Evolutionary conservation across 2,888 invertebrate genomes (phyloP), one percentile per base, ranked within the genome.

Genomic region (Troilus luridus): DNA sequence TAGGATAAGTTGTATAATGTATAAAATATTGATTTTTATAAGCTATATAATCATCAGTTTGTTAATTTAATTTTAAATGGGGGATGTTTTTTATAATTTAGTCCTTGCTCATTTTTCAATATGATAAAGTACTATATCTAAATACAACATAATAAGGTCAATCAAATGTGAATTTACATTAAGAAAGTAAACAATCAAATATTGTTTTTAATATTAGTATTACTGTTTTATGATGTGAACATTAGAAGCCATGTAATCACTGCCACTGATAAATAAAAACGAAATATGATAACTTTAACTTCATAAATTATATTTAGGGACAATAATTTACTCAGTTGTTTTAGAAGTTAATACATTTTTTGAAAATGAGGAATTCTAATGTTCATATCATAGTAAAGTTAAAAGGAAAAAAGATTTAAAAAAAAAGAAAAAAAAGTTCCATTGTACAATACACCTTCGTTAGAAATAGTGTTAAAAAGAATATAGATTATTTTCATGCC

Each of bases 401-500:
- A 88, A 88, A 62, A 58, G 56, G 56, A n/a, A 56, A 56, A 58
- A n/a, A 62, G 27, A 17, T 60, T 14, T 11, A 62, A 59, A 88
- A 54, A 90, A 62, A 60, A 54, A 60, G 11, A 88, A 85, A 59
- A 90, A 88, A 90, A 62, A 56, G 21, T 64, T 91, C 91, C 91
- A 91, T 88, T 91, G 91, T 91, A 91, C 89, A 91, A 77, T 91
- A 91, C 88, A 91, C 81, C 91, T 60, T 90, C 90, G 60, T 91
- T 90, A 88, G 90, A 91, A 85, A 91, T 89, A 91, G 90, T 88
- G 88, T 85, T 91, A 91, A 64, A 90, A 90, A 90, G 59, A 85
- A 91, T 91, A 91, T 91, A 92, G 92, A 92, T 88, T 92, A 92
- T 92, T 92, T 92, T 92, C 92, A 92, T 92, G 92, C 92, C 92